Conservation (phyloP, 2,113 vertebrate genomes). For the Neoarius graeffei region DNA sequence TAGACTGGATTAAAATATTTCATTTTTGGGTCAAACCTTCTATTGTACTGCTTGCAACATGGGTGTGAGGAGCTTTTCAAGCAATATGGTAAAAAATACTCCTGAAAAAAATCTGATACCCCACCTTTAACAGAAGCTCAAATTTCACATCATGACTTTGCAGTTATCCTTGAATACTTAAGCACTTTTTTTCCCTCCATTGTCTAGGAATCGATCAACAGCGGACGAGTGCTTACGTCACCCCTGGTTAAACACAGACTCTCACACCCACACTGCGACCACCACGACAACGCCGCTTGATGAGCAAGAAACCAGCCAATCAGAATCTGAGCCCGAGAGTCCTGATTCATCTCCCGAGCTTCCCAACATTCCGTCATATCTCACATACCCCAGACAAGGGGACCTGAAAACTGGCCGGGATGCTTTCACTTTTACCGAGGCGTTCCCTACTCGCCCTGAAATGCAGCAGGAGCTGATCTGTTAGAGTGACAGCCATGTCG, state of each 20-base stretch:
- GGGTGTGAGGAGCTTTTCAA: no score
- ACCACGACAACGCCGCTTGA: conserved; percentile 58
- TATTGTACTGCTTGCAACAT: no score
- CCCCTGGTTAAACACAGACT: conserved; percentile 71
- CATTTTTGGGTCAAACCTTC: no score
- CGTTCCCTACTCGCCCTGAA: conserved; percentile 68
- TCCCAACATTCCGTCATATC: conserved; percentile 67
- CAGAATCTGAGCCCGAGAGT: conserved; percentile 75
- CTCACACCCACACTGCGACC: conserved; percentile 46
- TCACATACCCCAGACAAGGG: conserved; percentile 65
- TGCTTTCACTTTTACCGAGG: conserved; percentile 71
- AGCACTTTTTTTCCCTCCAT: conserved; percentile 45
- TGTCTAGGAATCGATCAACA: conserved; percentile 73
- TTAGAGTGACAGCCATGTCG: conserved; percentile 48
- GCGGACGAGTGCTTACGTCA: conserved; percentile 77
- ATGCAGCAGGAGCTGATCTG: conserved; percentile 78
- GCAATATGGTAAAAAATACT: no score
- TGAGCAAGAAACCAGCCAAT: conserved; percentile 71
- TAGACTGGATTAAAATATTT: no score
- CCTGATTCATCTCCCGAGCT: conserved; percentile 69
- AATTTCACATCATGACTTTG: background rate
- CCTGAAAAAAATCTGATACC: no score
- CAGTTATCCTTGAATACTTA: background rate
- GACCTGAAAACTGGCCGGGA: conserved; percentile 71
- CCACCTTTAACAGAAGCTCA: background rate